A percentile compares a stretch with the other conserved stretches of the same genome.
Conservation (phyloP, 2,888 invertebrate genomes). For the Rugalucina vietnamica region DNA sequence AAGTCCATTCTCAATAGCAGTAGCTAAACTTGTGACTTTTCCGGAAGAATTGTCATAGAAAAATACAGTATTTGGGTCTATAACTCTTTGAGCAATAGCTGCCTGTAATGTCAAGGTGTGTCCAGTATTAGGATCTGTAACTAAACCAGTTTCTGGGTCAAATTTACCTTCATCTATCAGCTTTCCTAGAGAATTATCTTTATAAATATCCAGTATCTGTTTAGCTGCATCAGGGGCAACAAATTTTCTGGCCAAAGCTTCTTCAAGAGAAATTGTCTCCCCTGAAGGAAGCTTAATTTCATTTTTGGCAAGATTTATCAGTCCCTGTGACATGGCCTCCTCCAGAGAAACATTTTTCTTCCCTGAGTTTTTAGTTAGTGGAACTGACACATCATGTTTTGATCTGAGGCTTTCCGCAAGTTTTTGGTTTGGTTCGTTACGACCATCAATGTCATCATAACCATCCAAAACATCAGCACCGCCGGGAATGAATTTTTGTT, state of each 20-base stretch:
- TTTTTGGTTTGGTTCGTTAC: constrained; percentile 68
- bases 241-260: constrained; percentile 76
- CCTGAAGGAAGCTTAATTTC: constrained; percentile 72
- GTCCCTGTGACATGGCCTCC: constrained; percentile 77
- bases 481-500: constrained; percentile 72
- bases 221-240: constrained; percentile 73
- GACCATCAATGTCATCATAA: constrained; percentile 64
- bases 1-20: constrained; percentile 75
- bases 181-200: constrained; percentile 73
- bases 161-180: constrained; percentile 83
- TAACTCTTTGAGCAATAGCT: constrained; percentile 74
- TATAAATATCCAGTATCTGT: constrained; percentile 76
- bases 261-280: constrained; percentile 72
- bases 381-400: constrained; percentile 70
- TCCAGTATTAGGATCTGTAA: constrained; percentile 84
- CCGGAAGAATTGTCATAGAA: constrained; percentile 74
- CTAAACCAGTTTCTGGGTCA: constrained; percentile 84
- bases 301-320: constrained; percentile 75
- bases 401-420: constrained; percentile 73
- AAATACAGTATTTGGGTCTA: constrained; percentile 78
- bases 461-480: constrained; percentile 63
- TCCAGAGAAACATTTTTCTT: constrained; percentile 74
- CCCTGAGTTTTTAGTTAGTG: constrained; percentile 75
- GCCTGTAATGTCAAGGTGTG: constrained; percentile 82
- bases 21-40: constrained; percentile 72